phyloP scores from a whole-genome alignment of 2,888 invertebrate species.

The Brachylomia viminalis region DNA sequence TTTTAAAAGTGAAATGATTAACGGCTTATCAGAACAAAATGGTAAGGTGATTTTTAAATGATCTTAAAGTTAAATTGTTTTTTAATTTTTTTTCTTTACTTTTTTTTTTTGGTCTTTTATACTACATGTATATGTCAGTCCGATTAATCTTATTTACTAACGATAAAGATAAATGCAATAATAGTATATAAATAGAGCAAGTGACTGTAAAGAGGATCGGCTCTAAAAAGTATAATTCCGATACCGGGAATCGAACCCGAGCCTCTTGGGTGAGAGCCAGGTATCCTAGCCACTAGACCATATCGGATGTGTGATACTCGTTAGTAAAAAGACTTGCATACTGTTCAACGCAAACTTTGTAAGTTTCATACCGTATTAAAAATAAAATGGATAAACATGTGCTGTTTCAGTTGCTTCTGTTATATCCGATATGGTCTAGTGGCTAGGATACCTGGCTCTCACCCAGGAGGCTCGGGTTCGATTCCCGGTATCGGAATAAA shows the following conservation, averaged over 20 bases:
- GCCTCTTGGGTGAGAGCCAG: constrained; percentile 93
- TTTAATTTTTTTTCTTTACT: too few relatives aligned
- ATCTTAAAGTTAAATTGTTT: too few relatives aligned
- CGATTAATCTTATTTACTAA: too few relatives aligned
- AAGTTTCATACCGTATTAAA: neutral
- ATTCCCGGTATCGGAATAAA: constrained; percentile 90
- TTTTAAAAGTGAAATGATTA: too few relatives aligned
- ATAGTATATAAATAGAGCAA: too few relatives aligned
- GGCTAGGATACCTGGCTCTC: constrained; percentile 94
- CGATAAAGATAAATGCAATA: too few relatives aligned
- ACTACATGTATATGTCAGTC: too few relatives aligned
- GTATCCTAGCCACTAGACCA: constrained; percentile 93
- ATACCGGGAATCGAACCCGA: constrained; percentile 91
- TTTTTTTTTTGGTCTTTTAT: too few relatives aligned
- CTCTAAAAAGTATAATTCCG: constrained; percentile 78
- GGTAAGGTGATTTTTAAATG: too few relatives aligned
- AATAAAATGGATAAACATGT: neutral
- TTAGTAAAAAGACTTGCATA: fast-evolving
- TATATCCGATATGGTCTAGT: constrained; percentile 91
- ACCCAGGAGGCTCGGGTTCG: constrained; percentile 92
- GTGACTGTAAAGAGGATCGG: too few relatives aligned
- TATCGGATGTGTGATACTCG: constrained; percentile 27
- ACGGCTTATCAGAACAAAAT: too few relatives aligned
- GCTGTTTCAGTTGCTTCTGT: fast-evolving
- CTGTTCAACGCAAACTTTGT: neutral